A percentile compares a stretch with the other conserved stretches of the same genome.
Conservation (phyloP, 1,140 invertebrate genomes). For the Oreohelix idahoensis region DNA sequence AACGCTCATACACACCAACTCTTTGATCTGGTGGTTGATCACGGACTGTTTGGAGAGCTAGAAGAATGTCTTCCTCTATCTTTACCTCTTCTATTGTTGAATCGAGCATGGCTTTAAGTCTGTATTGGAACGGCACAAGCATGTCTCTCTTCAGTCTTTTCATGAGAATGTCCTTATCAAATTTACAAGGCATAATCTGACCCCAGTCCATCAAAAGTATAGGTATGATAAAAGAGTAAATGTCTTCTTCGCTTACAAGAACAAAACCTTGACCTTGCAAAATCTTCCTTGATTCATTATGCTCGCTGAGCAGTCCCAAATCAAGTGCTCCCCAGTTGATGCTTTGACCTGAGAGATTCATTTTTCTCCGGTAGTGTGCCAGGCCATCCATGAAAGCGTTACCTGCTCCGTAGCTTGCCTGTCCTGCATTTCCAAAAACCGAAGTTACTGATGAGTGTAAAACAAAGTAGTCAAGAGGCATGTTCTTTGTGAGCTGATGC, state of each 20-base stretch:
- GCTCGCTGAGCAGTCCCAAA: constrained; percentile 46
- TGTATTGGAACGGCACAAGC: constrained; percentile 28
- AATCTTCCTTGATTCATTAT: constrained; percentile 24
- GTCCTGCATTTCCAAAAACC: constrained; percentile 54
- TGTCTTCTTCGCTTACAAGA: constrained; percentile 41
- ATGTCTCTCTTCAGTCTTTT: constrained; percentile 31
- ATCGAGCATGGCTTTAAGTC: constrained; percentile 30
- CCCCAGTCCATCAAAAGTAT: constrained; percentile 40
- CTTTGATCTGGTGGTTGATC: constrained; percentile 24
- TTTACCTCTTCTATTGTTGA: constrained; percentile 4
- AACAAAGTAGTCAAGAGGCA: constrained; percentile 56
- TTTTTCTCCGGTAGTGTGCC: constrained; percentile 48
- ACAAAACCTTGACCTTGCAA: constrained; percentile 43
- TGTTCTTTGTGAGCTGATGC: constrained; percentile 49
- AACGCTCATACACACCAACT: constrained; percentile 28
- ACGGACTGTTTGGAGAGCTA: constrained; percentile 30
- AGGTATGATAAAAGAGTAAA: constrained; percentile 38
- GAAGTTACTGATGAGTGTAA: constrained; percentile 57
- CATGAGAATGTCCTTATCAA: constrained; percentile 43
- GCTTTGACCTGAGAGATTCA: constrained; percentile 48
- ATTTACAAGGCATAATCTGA: constrained; percentile 44
- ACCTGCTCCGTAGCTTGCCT: constrained; percentile 55
- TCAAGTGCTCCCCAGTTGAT: constrained; percentile 58
- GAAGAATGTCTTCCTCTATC: constrained; percentile 34
- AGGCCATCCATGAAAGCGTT: constrained; percentile 58